phyloP scores from a whole-genome alignment of 2,888 invertebrate genomes.

The Pyrrhia umbra region DNA sequence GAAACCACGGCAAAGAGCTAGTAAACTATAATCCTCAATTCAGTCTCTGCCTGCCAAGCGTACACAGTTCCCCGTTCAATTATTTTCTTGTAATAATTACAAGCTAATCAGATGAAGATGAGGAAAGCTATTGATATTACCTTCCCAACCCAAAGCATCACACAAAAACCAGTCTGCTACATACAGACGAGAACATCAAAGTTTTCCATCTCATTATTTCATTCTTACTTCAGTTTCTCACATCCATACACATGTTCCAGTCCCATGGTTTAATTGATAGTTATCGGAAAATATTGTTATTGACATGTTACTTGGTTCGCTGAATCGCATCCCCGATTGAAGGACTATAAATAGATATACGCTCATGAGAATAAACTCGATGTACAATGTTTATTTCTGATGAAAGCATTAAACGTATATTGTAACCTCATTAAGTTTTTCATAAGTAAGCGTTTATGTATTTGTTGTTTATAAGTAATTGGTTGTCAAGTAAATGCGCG shows the following conservation, averaged over 20 bases:
- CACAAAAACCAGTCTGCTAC: too few species aligned
- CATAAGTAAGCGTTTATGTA: constrained; percentile 1
- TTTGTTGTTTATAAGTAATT: neutral
- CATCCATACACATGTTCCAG: neutral
- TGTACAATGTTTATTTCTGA: neutral
- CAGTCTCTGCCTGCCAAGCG: too few species aligned
- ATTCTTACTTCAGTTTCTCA: neutral
- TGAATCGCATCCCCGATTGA: constrained; percentile 14
- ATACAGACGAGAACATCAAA: neutral
- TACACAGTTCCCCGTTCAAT: too few species aligned
- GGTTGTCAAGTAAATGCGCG: neutral
- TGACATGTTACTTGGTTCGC: constrained; percentile 14
- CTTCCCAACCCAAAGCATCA: too few species aligned
- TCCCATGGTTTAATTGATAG: constrained; percentile 2
- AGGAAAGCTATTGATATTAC: too few species aligned
- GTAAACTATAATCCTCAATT: too few species aligned
- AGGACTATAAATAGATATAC: constrained; percentile 14
- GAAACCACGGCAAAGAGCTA: too few species aligned
- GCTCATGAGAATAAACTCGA: constrained; percentile 15
- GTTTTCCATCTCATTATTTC: neutral
- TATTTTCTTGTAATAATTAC: too few species aligned
- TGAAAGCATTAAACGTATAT: neutral
- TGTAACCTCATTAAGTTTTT: neutral
- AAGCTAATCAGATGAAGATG: too few species aligned
- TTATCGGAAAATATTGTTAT: constrained; percentile 14